A percentile compares a stretch with the other conserved stretches of the same genome.
These are phyloP conservation scores for Serilophus lunatus DNA, from an alignment of 2,113 vertebrate genomes.

Conservation along the genomic window DNA sequence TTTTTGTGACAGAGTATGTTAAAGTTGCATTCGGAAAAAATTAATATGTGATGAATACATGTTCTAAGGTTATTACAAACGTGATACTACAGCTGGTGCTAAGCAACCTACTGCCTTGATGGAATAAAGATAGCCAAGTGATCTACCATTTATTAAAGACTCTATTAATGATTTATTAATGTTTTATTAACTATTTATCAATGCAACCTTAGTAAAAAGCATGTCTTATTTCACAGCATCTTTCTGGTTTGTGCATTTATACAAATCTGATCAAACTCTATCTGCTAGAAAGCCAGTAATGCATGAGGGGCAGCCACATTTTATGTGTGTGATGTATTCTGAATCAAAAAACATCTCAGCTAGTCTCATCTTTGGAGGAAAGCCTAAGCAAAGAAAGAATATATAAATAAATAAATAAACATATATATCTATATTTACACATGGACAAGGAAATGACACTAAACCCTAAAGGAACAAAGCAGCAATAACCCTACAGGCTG, in stretches of 20 bases:
- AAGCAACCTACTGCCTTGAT: slow-evolving; percentile 12
- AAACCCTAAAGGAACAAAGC: not conserved
- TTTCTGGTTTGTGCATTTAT: not conserved
- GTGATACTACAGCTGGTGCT: not conserved
- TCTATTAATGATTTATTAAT: slow-evolving; percentile 46
- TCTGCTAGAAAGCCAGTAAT: not conserved
- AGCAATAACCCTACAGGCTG: not conserved
- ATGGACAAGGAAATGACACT: not conserved
- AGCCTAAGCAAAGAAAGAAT: not conserved
- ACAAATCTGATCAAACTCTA: not conserved
- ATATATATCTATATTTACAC: not conserved
- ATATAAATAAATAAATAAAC: too few relatives aligned
- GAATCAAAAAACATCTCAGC: not conserved
- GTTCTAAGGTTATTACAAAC: slow-evolving; percentile 1
- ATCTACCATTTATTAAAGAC: slow-evolving; percentile 49
- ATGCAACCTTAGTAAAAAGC: not conserved
- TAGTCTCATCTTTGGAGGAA: not conserved
- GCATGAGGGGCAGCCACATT: not conserved
- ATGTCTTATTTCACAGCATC: not conserved
- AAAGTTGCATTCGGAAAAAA: not conserved
- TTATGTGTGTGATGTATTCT: not conserved
- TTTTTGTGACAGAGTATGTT: not conserved
- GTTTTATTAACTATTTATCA: slow-evolving; percentile 60
- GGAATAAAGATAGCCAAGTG: slow-evolving; percentile 20
- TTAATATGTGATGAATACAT: not conserved